Evolutionary conservation across 2,888 invertebrate genomes (phyloP).

Genomic region (Hermaeophaga mercurialis): DNA sequence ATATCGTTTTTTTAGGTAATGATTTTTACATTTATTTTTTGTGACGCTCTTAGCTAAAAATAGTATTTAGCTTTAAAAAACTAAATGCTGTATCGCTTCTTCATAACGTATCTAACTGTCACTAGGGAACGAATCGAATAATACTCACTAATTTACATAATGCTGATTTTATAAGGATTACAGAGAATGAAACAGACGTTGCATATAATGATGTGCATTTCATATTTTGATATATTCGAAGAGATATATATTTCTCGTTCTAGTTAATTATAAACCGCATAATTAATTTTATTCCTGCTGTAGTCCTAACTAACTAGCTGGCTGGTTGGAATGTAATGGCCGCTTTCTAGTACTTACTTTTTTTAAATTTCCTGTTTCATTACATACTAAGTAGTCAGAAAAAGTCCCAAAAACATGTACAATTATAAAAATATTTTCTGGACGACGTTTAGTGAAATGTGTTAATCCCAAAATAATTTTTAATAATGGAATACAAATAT

Average conservation of each 20-base stretch:
- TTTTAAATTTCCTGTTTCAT: not conserved
- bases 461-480: too few species aligned
- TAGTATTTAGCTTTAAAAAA: too few species aligned
- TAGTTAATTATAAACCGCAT: conserved; percentile 14
- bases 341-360: not conserved
- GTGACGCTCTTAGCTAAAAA: too few species aligned
- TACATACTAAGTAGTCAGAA: not conserved
- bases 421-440: too few species aligned
- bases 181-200: not conserved
- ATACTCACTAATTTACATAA: not conserved
- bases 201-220: conserved; percentile 5
- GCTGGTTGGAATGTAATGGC: conserved; percentile 10
- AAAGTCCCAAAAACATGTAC: too few species aligned
- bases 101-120: not conserved
- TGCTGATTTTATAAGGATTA: not conserved
- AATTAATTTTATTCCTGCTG: conserved; percentile 11
- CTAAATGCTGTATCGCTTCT: too few species aligned
- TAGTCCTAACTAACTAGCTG: conserved; percentile 7
- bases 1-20: too few species aligned
- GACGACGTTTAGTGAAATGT: too few species aligned
- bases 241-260: conserved; percentile 9
- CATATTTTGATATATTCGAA: conserved; percentile 14
- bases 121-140: not conserved
- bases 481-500: too few species aligned
- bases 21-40: too few species aligned